Conservation (phyloP, 2,113 vertebrate genomes). For the Sphyrna mokarran region DNA sequence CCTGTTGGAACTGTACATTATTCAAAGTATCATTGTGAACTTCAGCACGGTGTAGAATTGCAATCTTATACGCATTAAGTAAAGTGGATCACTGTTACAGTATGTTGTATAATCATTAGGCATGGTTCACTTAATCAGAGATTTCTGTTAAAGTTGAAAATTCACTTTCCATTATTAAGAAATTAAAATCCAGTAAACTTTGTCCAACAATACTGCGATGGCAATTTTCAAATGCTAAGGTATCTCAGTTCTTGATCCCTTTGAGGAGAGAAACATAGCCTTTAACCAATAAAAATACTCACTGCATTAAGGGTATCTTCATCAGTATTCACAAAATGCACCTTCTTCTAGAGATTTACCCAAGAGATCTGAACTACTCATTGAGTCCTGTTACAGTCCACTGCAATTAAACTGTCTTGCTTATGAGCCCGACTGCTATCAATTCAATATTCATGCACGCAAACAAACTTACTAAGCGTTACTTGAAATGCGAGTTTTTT, state of each 20-base stretch:
- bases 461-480: neutral
- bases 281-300: neutral
- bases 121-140: constrained; percentile 7
- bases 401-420: neutral
- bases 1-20: neutral
- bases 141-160: neutral
- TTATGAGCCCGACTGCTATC: neutral
- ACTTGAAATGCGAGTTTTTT: neutral
- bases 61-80: neutral
- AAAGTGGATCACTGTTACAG: neutral
- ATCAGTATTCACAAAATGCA: neutral
- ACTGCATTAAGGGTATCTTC: neutral
- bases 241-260: neutral
- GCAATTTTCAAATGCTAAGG: neutral
- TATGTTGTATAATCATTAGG: neutral
- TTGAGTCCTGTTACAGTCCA: neutral
- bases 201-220: neutral
- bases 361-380: neutral
- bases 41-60: neutral
- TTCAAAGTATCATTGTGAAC: neutral
- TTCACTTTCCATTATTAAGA: neutral
- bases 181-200: neutral
- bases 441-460: neutral
- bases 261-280: neutral
- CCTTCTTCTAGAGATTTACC: neutral